phyloP scores from a whole-genome alignment of 1,140 invertebrate genomes.

The Heliothis virescens region DNA sequence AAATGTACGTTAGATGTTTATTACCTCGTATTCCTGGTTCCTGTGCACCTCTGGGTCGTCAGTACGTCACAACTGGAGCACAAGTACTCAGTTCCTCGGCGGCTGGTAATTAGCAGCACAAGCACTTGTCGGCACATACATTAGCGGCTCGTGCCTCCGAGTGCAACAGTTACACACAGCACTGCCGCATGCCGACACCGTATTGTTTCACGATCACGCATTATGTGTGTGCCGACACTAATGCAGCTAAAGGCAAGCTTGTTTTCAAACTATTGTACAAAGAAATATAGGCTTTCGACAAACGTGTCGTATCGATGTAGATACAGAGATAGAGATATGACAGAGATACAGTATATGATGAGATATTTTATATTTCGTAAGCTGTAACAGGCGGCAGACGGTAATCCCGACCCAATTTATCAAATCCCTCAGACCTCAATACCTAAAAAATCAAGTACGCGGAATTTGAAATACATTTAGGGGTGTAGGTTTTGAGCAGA shows the following conservation, averaged over 20 bases:
- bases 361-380: no score
- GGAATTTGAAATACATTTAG: conserved; percentile 7
- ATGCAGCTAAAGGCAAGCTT: no score
- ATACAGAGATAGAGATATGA: no score
- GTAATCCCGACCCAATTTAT: no score
- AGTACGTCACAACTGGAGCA: not conserved
- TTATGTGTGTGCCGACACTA: no score
- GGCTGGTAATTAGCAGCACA: conserved; percentile 1
- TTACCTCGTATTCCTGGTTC: not conserved
- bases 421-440: not conserved
- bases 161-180: no score
- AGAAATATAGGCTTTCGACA: no score
- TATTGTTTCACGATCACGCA: not conserved
- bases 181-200: not conserved
- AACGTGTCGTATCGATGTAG: no score
- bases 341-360: no score
- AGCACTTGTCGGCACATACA: not conserved
- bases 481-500: conserved; percentile 1
- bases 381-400: not conserved
- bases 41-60: not conserved
- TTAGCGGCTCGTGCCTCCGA: not conserved
- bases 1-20: no score
- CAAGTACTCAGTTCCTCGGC: not conserved
- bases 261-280: no score
- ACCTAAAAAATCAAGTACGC: not conserved